Percentiles rank a stretch among this genome's conserved stretches.
phyloP scores from a whole-genome alignment of 2,888 invertebrate genomes.

The Hipparchia sbordonii region DNA sequence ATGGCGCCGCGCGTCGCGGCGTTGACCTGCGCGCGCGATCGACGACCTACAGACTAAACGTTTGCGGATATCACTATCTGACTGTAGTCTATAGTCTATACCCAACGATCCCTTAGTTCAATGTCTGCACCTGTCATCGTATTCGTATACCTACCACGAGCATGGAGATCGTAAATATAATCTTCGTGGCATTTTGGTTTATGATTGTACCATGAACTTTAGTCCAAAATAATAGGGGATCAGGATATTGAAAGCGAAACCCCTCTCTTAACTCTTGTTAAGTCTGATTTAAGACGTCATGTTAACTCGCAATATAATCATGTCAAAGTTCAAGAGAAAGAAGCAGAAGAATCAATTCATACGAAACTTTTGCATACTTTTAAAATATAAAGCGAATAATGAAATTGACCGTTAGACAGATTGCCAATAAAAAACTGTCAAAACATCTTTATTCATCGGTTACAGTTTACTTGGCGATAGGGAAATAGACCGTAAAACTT shows the following conservation, averaged over 20 bases:
- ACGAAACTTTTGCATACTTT: too few relatives aligned
- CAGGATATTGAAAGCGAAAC: too few relatives aligned
- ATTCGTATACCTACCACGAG: too few relatives aligned
- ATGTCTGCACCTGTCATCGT: too few relatives aligned
- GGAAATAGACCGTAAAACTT: too few relatives aligned
- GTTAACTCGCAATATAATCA: too few relatives aligned
- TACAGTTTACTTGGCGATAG: too few relatives aligned
- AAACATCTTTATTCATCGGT: neutral
- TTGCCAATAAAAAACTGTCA: neutral
- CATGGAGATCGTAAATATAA: neutral
- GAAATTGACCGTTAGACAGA: too few relatives aligned
- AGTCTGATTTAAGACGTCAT: too few relatives aligned
- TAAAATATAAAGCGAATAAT: too few relatives aligned
- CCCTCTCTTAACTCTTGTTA: too few relatives aligned
- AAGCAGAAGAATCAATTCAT: neutral
- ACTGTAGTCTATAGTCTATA: neutral
- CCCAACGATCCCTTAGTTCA: too few relatives aligned
- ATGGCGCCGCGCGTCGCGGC: slow-evolving; percentile 63
- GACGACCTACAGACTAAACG: slow-evolving; percentile 62
- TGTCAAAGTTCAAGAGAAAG: neutral
- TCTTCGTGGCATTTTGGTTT: neutral
- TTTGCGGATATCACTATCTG: slow-evolving; percentile 38
- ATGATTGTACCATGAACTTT: neutral
- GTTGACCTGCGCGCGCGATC: slow-evolving; percentile 73
- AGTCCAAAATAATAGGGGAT: neutral